Evolutionary conservation across 2,888 invertebrate species (phyloP).

Genomic region (Argyresthia goedartella): DNA sequence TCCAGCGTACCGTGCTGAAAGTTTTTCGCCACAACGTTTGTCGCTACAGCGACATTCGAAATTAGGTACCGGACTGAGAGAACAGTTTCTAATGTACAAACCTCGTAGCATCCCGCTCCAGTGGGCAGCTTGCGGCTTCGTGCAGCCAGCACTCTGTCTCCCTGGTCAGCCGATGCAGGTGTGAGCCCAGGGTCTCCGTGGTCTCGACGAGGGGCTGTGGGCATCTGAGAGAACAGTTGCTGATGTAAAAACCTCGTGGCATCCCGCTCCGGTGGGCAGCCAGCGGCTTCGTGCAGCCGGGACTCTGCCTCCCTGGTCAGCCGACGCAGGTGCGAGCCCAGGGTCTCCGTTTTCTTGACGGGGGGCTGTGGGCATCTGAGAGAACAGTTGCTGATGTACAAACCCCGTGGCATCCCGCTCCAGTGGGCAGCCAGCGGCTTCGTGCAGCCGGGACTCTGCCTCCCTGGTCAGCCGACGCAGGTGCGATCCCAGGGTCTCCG

Average conservation of each 20-base stretch:
- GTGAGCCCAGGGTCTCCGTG: slow-evolving; percentile 80
- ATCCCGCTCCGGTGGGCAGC: slow-evolving; percentile 48
- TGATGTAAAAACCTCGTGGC: slow-evolving; percentile 36
- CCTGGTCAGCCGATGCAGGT: slow-evolving; percentile 80
- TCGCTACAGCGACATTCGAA: too few relatives aligned
- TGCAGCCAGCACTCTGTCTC: slow-evolving; percentile 89
- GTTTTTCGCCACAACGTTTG: too few relatives aligned
- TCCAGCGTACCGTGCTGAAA: too few relatives aligned
- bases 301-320: slow-evolving; percentile 87
- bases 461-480: slow-evolving; percentile 82
- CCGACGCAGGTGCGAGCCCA: slow-evolving; percentile 82
- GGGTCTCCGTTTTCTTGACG: slow-evolving; percentile 80
- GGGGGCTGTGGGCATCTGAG: too few relatives aligned
- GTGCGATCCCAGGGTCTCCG: slow-evolving; percentile 83
- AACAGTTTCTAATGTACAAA: too few relatives aligned
- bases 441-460: slow-evolving; percentile 87
- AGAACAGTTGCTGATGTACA: too few relatives aligned
- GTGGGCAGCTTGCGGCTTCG: slow-evolving; percentile 72
- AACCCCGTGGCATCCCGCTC: slow-evolving; percentile 54
- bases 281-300: slow-evolving; percentile 80
- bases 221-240: too few relatives aligned
- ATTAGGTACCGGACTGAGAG: too few relatives aligned
- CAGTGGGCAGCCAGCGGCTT: slow-evolving; percentile 67
- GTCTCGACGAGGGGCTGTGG: slow-evolving; percentile 68
- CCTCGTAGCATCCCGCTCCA: slow-evolving; percentile 50